Percentiles rank a stretch among this genome's conserved stretches.
Conservation (phyloP, 35 echinoderm and acorn worm species). For the Diadema setosum region DNA sequence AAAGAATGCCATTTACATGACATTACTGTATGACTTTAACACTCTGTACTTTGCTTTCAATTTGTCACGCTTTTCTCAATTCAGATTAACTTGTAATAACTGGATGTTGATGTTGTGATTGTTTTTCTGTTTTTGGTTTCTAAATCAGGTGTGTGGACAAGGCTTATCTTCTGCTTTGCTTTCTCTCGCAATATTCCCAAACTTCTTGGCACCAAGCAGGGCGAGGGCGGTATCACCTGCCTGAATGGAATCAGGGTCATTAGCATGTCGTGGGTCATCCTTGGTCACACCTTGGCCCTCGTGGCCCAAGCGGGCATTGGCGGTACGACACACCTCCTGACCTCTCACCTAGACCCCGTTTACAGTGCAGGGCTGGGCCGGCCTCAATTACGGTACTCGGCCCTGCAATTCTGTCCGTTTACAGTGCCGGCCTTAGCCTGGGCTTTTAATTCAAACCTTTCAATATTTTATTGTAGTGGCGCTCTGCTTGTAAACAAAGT, state of each 20-base stretch:
- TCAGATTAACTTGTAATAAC: too few species aligned
- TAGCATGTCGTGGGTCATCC: slow-evolving; percentile 91
- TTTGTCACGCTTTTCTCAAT: too few species aligned
- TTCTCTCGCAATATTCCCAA: slow-evolving; percentile 70
- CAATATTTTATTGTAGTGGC: too few species aligned
- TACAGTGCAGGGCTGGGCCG: background rate
- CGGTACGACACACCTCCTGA: background rate
- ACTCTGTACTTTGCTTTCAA: too few species aligned
- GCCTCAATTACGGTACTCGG: background rate
- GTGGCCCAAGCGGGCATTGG: background rate
- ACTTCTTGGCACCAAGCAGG: slow-evolving; percentile 45
- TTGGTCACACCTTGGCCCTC: slow-evolving; percentile 60
- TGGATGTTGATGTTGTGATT: too few species aligned
- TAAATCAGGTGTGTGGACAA: background rate
- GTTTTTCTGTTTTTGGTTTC: background rate
- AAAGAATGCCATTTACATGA: too few species aligned
- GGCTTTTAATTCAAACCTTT: background rate
- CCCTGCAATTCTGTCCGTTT: background rate
- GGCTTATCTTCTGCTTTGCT: slow-evolving; percentile 75
- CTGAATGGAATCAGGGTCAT: slow-evolving; percentile 86
- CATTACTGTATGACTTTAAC: too few species aligned
- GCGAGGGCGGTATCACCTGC: slow-evolving; percentile 48
- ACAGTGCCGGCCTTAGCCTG: background rate
- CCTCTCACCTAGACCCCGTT: background rate
- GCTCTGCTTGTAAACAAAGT: too few species aligned